Percentiles rank a stretch among this genome's conserved stretches.
Conservation (phyloP, 1,140 invertebrate genomes). For the Chironomus tepperi region DNA sequence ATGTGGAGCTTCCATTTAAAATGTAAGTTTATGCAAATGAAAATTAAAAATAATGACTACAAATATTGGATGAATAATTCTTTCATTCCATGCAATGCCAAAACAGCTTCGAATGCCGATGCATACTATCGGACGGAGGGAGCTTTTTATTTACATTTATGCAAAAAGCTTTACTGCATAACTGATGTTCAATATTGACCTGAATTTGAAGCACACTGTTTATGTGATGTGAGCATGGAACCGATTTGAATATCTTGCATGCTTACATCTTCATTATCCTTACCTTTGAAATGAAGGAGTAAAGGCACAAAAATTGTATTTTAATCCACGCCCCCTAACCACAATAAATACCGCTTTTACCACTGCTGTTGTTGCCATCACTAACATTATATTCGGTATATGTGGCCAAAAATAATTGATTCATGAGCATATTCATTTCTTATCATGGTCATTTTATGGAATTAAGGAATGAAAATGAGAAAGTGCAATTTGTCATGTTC, state of each 20-base stretch:
- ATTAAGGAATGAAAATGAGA: too few species aligned
- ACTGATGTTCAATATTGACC: background rate
- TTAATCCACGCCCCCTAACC: background rate
- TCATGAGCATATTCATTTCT: background rate
- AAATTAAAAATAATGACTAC: slow-evolving; percentile 2
- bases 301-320: background rate
- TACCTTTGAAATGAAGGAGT: background rate
- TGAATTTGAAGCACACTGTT: background rate
- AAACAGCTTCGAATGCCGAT: too few species aligned
- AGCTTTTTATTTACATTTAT: background rate
- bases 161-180: background rate
- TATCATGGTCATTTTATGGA: background rate
- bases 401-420: background rate
- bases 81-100: too few species aligned
- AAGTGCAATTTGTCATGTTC: too few species aligned
- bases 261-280: background rate
- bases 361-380: background rate
- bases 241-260: background rate
- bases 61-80: background rate
- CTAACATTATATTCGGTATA: background rate
- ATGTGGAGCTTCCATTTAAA: background rate
- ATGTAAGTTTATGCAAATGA: slow-evolving; percentile 9
- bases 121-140: too few species aligned
- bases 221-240: too few species aligned
- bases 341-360: background rate